Evolutionary conservation across 1,140 invertebrate species (phyloP), one percentile per base, ranked within the genome.

Genomic region (Macrobrachium rosenbergii): DNA sequence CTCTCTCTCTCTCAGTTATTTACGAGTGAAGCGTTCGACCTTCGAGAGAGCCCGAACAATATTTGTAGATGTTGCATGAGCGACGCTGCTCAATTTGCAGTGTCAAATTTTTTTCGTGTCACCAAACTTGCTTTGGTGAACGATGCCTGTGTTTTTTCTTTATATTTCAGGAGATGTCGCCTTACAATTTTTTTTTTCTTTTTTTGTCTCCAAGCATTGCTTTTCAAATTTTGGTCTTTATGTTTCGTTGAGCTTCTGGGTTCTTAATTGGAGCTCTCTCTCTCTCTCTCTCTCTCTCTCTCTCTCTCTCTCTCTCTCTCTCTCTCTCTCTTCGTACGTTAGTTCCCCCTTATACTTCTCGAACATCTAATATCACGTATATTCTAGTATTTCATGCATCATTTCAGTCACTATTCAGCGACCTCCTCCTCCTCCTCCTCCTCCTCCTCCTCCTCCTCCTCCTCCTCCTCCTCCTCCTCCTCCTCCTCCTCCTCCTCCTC

Each of bases 271-370:
- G 21, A 21, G 21, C 67, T 73, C 21, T 73, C 72, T n/a, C 21
- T 23, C 72, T 73, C 21, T 73, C 23, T 28, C 23, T 73, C 72
- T 73, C 23, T 73, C 72, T 28, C 23, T 73, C 23, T 73, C 72
- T 73, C 72, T 21, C 23, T 28, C 19, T 37, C 52, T 28, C 72
- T 37, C 45, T 45, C 75, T 45, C 58, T 52, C 12, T 77, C 58
- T 21, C 75, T 77, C 58, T 21, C 75, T 45, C 21, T 52, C 12
- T 14, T 11, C 8, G 3, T 2, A 17, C 43, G 6, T 77, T 52
- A 37, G 10, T 77, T 52, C 75, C n/a, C n/a, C 28, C n/a, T 37
- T 52, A 37, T 6, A 14, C 1, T 45, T 16, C 11, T 77, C 11
- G 6, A 19, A 7, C 28, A 19, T 16, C 21, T 52, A 5, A 14